These are phyloP conservation scores for Melanostoma scalare DNA, from an alignment of 2,888 invertebrate genomes.

Conservation along the genomic window DNA sequence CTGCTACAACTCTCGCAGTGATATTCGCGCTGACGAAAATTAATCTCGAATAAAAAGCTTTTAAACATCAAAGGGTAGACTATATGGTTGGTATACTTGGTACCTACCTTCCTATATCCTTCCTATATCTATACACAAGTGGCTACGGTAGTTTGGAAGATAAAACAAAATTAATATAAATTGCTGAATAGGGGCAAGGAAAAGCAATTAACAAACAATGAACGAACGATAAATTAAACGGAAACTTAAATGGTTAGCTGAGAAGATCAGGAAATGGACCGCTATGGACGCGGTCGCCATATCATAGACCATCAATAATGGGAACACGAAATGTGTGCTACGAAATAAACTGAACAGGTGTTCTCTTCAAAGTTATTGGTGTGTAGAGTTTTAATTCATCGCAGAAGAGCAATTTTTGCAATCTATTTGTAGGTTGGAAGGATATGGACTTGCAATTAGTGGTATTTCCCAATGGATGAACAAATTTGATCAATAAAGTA, in stretches of 20 bases:
- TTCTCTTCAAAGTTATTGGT: not conserved
- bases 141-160: constrained; percentile 29
- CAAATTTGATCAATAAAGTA: too few relatives aligned
- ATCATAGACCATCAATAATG: constrained; percentile 32
- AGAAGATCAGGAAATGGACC: constrained; percentile 24
- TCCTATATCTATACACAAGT: not conserved
- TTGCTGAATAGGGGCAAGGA: constrained; percentile 56
- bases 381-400: not conserved
- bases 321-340: not conserved
- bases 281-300: not conserved
- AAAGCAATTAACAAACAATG: constrained; percentile 72
- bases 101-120: constrained; percentile 1
- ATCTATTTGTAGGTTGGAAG: too few relatives aligned
- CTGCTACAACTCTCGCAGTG: constrained; percentile 43
- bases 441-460: too few relatives aligned
- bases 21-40: constrained; percentile 60
- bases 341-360: constrained; percentile 17
- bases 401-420: too few relatives aligned
- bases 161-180: constrained; percentile 70
- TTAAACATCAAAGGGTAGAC: constrained; percentile 56
- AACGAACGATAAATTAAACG: constrained; percentile 63
- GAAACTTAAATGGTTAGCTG: constrained; percentile 55
- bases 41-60: constrained; percentile 63
- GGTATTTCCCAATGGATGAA: too few relatives aligned
- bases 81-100: not conserved